phyloP scores from a whole-genome alignment of 2,888 invertebrate genomes.

The Eristalis intricaria region DNA sequence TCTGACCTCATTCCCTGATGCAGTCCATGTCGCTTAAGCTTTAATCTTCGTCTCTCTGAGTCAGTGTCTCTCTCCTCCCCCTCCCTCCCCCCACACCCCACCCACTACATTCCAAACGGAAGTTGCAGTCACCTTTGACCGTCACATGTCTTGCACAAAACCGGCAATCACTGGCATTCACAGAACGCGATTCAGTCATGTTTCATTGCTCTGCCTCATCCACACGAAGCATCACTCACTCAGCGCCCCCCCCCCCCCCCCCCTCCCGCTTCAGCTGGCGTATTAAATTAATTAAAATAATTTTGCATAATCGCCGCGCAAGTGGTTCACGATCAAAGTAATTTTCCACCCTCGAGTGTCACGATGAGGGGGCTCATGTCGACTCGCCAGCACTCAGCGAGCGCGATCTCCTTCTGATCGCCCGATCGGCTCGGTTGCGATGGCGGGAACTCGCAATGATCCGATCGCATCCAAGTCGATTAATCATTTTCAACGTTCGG shows the following conservation, averaged over 20 bases:
- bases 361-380: slow-evolving; percentile 33
- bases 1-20: neutral
- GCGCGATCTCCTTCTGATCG: neutral
- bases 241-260: neutral
- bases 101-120: too few relatives aligned
- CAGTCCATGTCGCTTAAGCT: neutral
- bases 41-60: neutral
- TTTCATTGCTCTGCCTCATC: slow-evolving; percentile 59
- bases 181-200: slow-evolving; percentile 29
- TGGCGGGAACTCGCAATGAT: neutral
- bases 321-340: slow-evolving; percentile 70
- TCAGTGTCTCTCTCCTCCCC: neutral
- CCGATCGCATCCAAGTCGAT: slow-evolving; percentile 47
- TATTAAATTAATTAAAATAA: slow-evolving; percentile 72
- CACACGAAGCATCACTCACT: slow-evolving; percentile 9
- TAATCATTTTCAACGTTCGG: slow-evolving; percentile 64
- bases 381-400: neutral
- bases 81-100: too few relatives aligned
- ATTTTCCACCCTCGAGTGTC: slow-evolving; percentile 68
- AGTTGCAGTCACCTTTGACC: slow-evolving; percentile 64
- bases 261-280: slow-evolving; percentile 20
- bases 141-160: slow-evolving; percentile 54
- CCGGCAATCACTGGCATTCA: slow-evolving; percentile 7
- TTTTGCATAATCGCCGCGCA: slow-evolving; percentile 65
- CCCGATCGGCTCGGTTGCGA: neutral